These are phyloP conservation scores for Trachymyrmex septentrionalis DNA, from an alignment of 1,140 invertebrate species.

Conservation along the genomic window DNA sequence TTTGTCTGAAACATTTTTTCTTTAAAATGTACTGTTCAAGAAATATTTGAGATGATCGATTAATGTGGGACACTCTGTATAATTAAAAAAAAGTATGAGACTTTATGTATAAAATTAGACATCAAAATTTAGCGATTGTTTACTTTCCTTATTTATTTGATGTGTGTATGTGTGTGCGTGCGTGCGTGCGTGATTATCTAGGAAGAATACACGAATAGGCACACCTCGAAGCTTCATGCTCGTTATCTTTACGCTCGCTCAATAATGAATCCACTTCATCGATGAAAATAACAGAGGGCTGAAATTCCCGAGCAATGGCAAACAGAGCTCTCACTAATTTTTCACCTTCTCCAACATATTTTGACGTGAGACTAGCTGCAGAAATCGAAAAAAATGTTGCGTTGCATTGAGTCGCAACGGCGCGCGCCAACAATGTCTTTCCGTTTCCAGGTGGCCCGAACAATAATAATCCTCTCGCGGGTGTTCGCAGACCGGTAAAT, in stretches of 20 bases:
- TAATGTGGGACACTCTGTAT: too few relatives aligned
- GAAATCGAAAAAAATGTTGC: constrained; percentile 99
- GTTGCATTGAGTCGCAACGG: constrained; percentile 96
- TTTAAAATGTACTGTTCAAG: too few relatives aligned
- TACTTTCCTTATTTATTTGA: too few relatives aligned
- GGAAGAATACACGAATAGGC: neutral
- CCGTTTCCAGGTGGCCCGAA: constrained; percentile 98
- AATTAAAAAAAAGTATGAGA: too few relatives aligned
- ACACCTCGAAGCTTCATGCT: constrained; percentile 96
- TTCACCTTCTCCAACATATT: constrained; percentile 99
- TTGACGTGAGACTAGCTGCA: constrained; percentile 99
- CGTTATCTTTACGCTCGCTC: constrained; percentile 95
- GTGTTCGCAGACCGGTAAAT: constrained; percentile 96
- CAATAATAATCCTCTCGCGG: constrained; percentile 96
- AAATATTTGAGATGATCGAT: too few relatives aligned
- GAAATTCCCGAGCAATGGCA: constrained; percentile 96
- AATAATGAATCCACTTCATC: constrained; percentile 99
- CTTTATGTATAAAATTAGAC: too few relatives aligned
- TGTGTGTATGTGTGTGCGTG: too few relatives aligned
- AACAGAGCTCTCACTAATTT: constrained; percentile 98
- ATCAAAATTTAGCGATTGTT: too few relatives aligned
- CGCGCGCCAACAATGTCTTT: constrained; percentile 96
- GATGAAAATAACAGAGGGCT: constrained; percentile 98
- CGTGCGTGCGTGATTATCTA: neutral
- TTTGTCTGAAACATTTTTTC: too few relatives aligned